phyloP scores from a whole-genome alignment of 2,797 vertebrate genomes.

The Enteromius trimaculatus region DNA sequence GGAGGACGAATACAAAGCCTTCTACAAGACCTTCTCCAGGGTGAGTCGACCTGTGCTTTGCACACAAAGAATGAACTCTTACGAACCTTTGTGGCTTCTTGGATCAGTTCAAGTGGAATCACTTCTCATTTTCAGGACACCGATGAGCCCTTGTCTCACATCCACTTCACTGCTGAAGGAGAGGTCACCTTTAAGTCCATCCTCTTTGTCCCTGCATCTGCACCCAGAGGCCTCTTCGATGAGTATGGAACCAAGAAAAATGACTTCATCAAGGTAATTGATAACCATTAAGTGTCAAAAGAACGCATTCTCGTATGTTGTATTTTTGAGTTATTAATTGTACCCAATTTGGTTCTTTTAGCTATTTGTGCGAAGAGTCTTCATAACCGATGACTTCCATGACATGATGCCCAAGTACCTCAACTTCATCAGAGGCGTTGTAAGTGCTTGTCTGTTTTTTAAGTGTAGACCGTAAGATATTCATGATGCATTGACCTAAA shows the following conservation, averaged over 20 bases:
- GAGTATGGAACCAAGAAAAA: slow-evolving; percentile 99
- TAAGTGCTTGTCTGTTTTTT: slow-evolving; percentile 73
- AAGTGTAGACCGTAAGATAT: background rate
- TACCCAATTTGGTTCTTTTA: slow-evolving; percentile 34
- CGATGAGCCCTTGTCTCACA: slow-evolving; percentile 90
- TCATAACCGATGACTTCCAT: slow-evolving; percentile 99
- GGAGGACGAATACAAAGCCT: slow-evolving; percentile 96
- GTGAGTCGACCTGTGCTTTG: slow-evolving; percentile 68
- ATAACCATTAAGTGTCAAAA: background rate
- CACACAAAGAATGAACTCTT: background rate
- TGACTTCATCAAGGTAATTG: slow-evolving; percentile 92
- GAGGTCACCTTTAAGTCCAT: slow-evolving; percentile 99
- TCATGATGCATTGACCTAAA: background rate
- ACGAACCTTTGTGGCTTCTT: background rate
- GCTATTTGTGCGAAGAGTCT: slow-evolving; percentile 88
- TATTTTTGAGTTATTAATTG: background rate
- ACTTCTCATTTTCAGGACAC: slow-evolving; percentile 78
- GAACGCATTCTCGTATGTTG: background rate
- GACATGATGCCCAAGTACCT: slow-evolving; percentile 99
- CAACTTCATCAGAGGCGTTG: slow-evolving; percentile 97
- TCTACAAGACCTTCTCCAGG: slow-evolving; percentile 99
- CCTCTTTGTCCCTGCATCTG: slow-evolving; percentile 90
- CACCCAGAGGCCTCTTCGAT: slow-evolving; percentile 95
- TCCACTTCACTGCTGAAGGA: slow-evolving; percentile 98
- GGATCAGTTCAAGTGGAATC: background rate